phyloP scores from a whole-genome alignment of 2,888 invertebrate species.

The Meiosimyza decipiens region DNA sequence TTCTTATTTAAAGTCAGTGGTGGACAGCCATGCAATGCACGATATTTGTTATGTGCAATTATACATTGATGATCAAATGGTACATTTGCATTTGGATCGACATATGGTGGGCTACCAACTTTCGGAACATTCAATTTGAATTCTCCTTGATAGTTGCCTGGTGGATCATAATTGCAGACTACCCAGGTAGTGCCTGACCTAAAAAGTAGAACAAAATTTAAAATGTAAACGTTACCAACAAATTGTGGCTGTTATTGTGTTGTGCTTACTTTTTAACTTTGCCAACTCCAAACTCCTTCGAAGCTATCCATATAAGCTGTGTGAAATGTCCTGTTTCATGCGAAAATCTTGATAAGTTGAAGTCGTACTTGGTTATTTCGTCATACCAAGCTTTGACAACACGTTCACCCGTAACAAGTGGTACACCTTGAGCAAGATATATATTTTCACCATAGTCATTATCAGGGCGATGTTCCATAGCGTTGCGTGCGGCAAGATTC shows the following conservation, averaged over 20 bases:
- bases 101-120: not conserved
- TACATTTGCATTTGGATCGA: not conserved
- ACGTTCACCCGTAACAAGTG: conserved; percentile 68
- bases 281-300: conserved; percentile 81
- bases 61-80: conserved; percentile 77
- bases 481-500: conserved; percentile 66
- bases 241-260: not conserved
- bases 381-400: conserved; percentile 74
- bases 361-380: conserved; percentile 78
- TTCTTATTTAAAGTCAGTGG: conserved; percentile 74
- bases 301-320: conserved; percentile 86
- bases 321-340: conserved; percentile 84
- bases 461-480: conserved; percentile 79
- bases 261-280: conserved; percentile 59
- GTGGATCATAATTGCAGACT: conserved; percentile 90
- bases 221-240: not conserved
- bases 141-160: conserved; percentile 86
- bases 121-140: conserved; percentile 78
- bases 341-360: conserved; percentile 73
- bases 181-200: conserved; percentile 75
- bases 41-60: conserved; percentile 79
- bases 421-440: conserved; percentile 76
- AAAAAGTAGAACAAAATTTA: conserved; percentile 6
- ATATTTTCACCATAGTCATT: conserved; percentile 87
- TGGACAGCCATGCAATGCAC: conserved; percentile 76